Evolutionary conservation across 2,888 invertebrate genomes (phyloP).

Genomic region (Tortricodes alternella): DNA sequence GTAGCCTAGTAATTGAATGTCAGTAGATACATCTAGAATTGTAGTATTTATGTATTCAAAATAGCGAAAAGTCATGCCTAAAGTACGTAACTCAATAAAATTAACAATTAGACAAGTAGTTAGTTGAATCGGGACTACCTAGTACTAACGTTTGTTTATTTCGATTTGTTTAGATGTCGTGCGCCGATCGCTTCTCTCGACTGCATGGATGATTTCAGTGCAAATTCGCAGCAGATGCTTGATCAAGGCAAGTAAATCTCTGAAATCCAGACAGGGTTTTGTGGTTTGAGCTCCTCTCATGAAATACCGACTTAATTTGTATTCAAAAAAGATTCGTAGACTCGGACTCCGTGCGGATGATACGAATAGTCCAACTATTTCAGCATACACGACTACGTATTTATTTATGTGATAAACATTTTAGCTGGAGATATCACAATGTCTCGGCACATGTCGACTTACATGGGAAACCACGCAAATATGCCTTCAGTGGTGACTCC

Average conservation of each 20-base stretch:
- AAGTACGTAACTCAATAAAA: background rate
- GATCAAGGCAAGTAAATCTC: conserved; percentile 67
- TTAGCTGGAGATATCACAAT: conserved; percentile 65
- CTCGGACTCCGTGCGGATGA: too few relatives aligned
- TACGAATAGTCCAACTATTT: too few relatives aligned
- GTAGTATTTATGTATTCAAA: background rate
- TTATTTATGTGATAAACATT: too few relatives aligned
- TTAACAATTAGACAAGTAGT: too few relatives aligned
- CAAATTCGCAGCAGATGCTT: conserved; percentile 79
- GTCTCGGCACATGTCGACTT: conserved; percentile 77
- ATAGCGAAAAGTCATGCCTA: background rate
- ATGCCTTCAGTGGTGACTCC: conserved; percentile 88
- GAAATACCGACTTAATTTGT: too few relatives aligned
- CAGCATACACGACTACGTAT: too few relatives aligned
- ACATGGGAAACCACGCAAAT: conserved; percentile 82
- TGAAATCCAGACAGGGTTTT: background rate
- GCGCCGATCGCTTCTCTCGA: conserved; percentile 96
- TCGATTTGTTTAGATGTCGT: conserved; percentile 86
- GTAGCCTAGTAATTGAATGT: background rate
- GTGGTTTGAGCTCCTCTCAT: too few relatives aligned
- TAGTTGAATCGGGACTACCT: background rate
- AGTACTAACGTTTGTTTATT: conserved; percentile 10
- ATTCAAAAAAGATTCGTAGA: too few relatives aligned
- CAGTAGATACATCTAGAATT: background rate
- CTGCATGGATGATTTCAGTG: conserved; percentile 97